Percentiles rank a stretch among this genome's conserved stretches.
These are phyloP conservation scores for Lutraria rhynchaena DNA, from an alignment of 1,140 invertebrate species.

Conservation along the genomic window DNA sequence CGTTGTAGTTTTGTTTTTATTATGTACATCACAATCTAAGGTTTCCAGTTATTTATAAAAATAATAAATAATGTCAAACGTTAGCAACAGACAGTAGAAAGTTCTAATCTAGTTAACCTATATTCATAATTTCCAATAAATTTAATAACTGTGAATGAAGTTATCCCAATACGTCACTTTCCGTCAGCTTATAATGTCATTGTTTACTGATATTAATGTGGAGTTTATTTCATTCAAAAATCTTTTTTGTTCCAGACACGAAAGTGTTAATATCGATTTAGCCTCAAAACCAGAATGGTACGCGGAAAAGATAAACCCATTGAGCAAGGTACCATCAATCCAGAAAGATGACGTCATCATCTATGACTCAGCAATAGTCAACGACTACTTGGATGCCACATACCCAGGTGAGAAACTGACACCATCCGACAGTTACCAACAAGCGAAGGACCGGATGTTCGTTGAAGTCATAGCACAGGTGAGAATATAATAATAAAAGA, in stretches of 20 bases:
- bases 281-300: slow-evolving; percentile 93
- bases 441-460: slow-evolving; percentile 90
- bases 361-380: slow-evolving; percentile 91
- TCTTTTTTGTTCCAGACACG: slow-evolving; percentile 70
- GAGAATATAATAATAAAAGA: background rate
- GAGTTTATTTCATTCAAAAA: too few relatives aligned
- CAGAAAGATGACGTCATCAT: slow-evolving; percentile 87
- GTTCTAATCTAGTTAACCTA: too few relatives aligned
- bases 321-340: slow-evolving; percentile 91
- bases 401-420: slow-evolving; percentile 87
- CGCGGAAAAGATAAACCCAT: slow-evolving; percentile 86
- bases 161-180: too few relatives aligned
- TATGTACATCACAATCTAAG: too few relatives aligned
- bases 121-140: too few relatives aligned
- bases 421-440: slow-evolving; percentile 88
- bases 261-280: slow-evolving; percentile 86
- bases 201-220: too few relatives aligned
- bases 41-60: too few relatives aligned
- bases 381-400: slow-evolving; percentile 92
- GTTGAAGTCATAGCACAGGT: slow-evolving; percentile 84
- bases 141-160: too few relatives aligned
- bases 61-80: too few relatives aligned
- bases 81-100: too few relatives aligned
- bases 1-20: too few relatives aligned
- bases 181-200: too few relatives aligned